Conservation (phyloP, 2,113 vertebrate species). For the Kryptolebias marmoratus region DNA sequence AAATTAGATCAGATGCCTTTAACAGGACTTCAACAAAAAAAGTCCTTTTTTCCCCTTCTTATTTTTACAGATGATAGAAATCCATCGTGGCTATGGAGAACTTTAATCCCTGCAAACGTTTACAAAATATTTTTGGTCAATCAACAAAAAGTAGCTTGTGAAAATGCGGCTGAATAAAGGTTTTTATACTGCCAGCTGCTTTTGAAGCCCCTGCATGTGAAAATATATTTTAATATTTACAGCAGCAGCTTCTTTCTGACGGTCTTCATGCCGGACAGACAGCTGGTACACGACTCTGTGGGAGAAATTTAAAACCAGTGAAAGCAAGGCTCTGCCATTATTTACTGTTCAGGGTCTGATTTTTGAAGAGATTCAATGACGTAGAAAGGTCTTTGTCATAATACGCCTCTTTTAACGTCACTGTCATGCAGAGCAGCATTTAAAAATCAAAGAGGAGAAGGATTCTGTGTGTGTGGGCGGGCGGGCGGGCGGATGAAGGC, state of each 20-base stretch:
- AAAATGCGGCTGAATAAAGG: no score
- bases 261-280: neutral
- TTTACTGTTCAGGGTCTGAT: neutral
- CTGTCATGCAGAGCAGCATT: constrained; percentile 19
- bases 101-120: no score
- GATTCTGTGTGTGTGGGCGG: neutral
- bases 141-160: no score
- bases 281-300: neutral
- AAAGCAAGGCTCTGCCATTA: neutral
- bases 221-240: neutral
- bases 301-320: neutral
- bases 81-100: no score
- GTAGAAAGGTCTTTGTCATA: constrained; percentile 10
- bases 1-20: no score
- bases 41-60: no score
- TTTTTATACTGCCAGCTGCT: no score
- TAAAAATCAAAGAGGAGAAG: constrained; percentile 22
- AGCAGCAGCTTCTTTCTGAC: neutral
- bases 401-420: constrained; percentile 2
- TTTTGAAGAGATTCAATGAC: constrained; percentile 1
- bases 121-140: no score
- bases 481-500: neutral
- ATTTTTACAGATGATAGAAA: no score
- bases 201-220: neutral
- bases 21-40: no score